Evolutionary conservation across 2,888 invertebrate species (phyloP).

Genomic region (Syrphus vitripennis): DNA sequence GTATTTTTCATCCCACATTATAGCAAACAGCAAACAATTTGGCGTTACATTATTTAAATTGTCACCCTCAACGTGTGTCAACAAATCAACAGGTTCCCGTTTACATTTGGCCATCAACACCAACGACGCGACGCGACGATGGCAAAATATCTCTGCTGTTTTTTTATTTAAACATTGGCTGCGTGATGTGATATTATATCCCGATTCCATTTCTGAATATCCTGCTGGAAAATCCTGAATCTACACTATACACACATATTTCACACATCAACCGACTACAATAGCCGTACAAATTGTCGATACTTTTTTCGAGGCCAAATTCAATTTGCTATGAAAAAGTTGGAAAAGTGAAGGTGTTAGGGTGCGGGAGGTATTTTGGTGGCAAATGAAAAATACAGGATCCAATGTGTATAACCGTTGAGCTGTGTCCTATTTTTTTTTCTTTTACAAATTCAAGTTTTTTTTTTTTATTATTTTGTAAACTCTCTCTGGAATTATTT

Average conservation of each 20-base stretch:
- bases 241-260: constrained; percentile 42
- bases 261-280: constrained; percentile 69
- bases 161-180: constrained; percentile 37
- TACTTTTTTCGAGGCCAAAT: constrained; percentile 68
- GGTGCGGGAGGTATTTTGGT: background rate
- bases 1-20: constrained; percentile 36
- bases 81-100: constrained; percentile 69
- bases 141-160: background rate
- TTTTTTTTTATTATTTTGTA: constrained; percentile 29
- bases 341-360: constrained; percentile 52
- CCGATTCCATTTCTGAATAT: constrained; percentile 17
- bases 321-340: constrained; percentile 67
- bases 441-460: constrained; percentile 1
- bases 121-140: background rate
- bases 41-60: constrained; percentile 27
- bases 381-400: constrained; percentile 4
- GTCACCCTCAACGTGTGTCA: constrained; percentile 67
- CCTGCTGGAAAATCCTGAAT: constrained; percentile 13
- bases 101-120: constrained; percentile 37
- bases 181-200: constrained; percentile 56
- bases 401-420: constrained; percentile 39
- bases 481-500: constrained; percentile 68
- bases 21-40: constrained; percentile 30
- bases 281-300: constrained; percentile 70
- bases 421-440: constrained; percentile 35